A percentile compares a stretch with the other conserved stretches of the same genome.
These are phyloP conservation scores for Apodemia hepburni DNA, from an alignment of 2,888 invertebrate species.

Conservation along the genomic window DNA sequence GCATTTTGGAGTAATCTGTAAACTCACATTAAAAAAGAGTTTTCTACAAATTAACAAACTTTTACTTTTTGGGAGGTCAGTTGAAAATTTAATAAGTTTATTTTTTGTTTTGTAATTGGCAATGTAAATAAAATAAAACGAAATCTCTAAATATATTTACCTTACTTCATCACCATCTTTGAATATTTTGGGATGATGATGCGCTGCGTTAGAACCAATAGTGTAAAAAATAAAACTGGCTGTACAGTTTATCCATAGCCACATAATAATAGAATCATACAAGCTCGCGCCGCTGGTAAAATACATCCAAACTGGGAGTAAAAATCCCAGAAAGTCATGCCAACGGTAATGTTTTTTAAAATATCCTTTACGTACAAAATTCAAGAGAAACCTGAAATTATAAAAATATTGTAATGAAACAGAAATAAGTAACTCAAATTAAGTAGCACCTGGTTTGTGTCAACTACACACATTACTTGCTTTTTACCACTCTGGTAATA, in stretches of 20 bases:
- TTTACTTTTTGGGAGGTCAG: too few species aligned
- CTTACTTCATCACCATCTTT: conserved; percentile 86
- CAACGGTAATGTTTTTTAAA: conserved; percentile 51
- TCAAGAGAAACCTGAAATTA: conserved; percentile 42
- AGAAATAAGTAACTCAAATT: too few species aligned
- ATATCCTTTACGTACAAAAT: conserved; percentile 47
- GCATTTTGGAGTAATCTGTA: too few species aligned
- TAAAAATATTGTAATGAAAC: neutral
- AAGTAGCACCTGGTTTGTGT: too few species aligned
- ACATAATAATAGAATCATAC: conserved; percentile 59
- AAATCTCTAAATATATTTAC: conserved; percentile 30
- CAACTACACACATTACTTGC: too few species aligned
- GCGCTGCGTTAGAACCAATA: conserved; percentile 86
- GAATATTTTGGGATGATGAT: conserved; percentile 89
- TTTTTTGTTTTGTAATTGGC: too few species aligned
- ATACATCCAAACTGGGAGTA: conserved; percentile 65
- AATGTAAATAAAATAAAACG: too few species aligned
- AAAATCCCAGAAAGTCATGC: conserved; percentile 53
- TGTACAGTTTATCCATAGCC: conserved; percentile 76
- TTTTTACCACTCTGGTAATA: too few species aligned
- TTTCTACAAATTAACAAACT: too few species aligned
- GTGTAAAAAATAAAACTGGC: conserved; percentile 81
- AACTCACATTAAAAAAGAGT: too few species aligned
- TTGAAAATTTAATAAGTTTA: too few species aligned
- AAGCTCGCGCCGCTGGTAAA: conserved; percentile 47